These are phyloP conservation scores for Pristionchus japonicus DNA, from an alignment of 2,888 invertebrate species.

Conservation along the genomic window DNA sequence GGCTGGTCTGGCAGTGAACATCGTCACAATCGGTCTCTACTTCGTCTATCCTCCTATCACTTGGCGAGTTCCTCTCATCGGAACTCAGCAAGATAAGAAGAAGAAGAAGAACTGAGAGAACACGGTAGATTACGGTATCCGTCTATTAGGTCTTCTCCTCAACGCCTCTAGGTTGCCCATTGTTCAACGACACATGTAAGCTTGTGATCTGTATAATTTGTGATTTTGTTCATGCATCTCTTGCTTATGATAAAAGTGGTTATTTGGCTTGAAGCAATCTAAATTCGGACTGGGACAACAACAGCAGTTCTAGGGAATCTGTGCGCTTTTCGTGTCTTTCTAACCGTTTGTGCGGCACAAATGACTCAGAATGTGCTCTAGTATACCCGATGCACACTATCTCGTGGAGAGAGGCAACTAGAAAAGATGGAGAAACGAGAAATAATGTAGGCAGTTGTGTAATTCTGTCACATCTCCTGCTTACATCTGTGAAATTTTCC, in stretches of 20 bases:
- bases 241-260: background rate
- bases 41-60: slow-evolving; percentile 73
- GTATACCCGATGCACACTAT: background rate
- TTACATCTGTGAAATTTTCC: background rate
- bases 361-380: background rate
- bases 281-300: background rate
- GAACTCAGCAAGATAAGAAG: slow-evolving; percentile 58
- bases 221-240: background rate
- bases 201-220: slow-evolving; percentile 25
- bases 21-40: slow-evolving; percentile 67
- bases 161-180: slow-evolving; percentile 13
- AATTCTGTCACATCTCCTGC: background rate
- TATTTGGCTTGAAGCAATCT: background rate
- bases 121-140: background rate
- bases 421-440: background rate
- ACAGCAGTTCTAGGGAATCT: background rate
- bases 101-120: slow-evolving; percentile 59
- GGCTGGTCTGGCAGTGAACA: slow-evolving; percentile 68
- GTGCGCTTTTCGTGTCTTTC: background rate
- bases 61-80: slow-evolving; percentile 72
- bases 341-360: background rate
- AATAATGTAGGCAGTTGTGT: background rate
- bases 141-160: background rate
- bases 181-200: background rate
- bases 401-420: background rate